phyloP scores from a whole-genome alignment of 2,797 vertebrate genomes.

The Potorous gilbertii region DNA sequence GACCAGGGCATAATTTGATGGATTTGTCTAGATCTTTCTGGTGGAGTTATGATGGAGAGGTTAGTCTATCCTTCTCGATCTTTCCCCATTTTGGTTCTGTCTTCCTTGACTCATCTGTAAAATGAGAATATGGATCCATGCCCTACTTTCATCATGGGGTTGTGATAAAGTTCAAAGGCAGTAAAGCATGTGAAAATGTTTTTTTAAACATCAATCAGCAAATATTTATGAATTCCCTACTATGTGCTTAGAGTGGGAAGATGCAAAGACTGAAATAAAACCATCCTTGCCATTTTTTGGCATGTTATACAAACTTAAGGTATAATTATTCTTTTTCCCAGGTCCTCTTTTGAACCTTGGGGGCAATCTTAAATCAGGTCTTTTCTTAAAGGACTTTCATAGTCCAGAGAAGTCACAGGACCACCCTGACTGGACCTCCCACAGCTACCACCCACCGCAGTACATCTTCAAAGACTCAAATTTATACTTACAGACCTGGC shows the following conservation, averaged over 20 bases:
- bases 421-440: not conserved
- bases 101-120: not conserved
- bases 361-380: not conserved
- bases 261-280: not conserved
- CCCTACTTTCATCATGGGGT: not conserved
- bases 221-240: not conserved
- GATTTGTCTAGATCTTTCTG: not conserved
- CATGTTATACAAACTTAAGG: not conserved
- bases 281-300: not conserved
- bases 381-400: not conserved
- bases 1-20: not conserved
- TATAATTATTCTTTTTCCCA: not conserved
- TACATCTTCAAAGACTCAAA: not conserved
- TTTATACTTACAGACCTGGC: not conserved
- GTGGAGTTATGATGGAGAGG: not conserved
- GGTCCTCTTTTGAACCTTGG: not conserved
- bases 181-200: not conserved
- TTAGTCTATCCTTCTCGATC: not conserved
- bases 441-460: not conserved
- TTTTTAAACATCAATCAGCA: not conserved
- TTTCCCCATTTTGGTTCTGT: not conserved
- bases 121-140: not conserved
- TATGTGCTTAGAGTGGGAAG: not conserved
- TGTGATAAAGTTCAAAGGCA: not conserved
- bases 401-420: not conserved